Evolutionary conservation across 2,888 invertebrate species (phyloP).

Genomic region (Resseliella maxima): DNA sequence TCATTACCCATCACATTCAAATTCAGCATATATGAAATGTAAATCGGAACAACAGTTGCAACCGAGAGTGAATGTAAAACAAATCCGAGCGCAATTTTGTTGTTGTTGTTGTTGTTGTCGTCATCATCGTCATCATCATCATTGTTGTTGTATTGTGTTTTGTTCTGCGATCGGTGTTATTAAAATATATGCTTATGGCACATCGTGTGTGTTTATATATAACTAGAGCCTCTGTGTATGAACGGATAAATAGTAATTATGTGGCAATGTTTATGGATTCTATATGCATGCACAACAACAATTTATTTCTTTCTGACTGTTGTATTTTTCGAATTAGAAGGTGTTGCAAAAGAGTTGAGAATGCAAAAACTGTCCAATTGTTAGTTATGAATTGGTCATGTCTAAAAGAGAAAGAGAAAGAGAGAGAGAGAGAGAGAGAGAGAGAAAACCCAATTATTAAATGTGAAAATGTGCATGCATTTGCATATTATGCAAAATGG

Average conservation of each 20-base stretch:
- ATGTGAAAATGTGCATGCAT: background rate
- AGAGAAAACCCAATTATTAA: too few species aligned
- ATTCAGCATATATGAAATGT: background rate
- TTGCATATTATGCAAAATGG: background rate
- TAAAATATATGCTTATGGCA: background rate
- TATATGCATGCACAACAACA: conserved; percentile 1
- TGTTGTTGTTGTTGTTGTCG: too few species aligned
- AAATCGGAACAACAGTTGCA: too few species aligned
- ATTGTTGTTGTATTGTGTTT: too few species aligned
- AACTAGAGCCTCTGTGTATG: background rate
- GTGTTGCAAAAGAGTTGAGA: background rate
- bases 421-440: too few species aligned
- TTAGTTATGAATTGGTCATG: too few species aligned
- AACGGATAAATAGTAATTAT: conserved; percentile 27
- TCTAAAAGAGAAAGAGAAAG: too few species aligned
- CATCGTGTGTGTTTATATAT: background rate
- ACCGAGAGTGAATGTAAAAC: background rate
- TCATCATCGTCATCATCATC: too few species aligned
- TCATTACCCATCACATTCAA: background rate
- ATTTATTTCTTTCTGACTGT: background rate
- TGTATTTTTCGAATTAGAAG: background rate
- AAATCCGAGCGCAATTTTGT: too few species aligned
- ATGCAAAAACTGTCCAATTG: background rate
- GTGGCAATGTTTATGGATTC: conserved; percentile 24
- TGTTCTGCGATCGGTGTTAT: background rate